Evolutionary conservation across 2,888 invertebrate genomes (phyloP), one percentile per base, ranked within the genome.

Genomic region (Hoplodrina blanda): DNA sequence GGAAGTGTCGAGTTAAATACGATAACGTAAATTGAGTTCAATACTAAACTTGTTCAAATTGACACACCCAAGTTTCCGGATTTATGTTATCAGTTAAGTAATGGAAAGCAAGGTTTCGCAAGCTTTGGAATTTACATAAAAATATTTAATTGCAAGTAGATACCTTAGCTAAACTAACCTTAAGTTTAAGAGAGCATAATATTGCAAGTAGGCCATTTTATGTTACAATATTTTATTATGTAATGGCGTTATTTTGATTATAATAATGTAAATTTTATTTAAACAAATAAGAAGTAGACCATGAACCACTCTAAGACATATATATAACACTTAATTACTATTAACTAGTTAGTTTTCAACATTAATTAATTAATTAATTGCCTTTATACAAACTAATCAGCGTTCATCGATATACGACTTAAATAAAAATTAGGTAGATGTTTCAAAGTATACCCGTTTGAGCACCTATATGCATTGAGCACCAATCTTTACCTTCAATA

Each of bases 1-100:
- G 78, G 78, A 77, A 68, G 50, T 69, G 0, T 55, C 49, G 25
- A 8, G 41, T 66, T 30, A 63, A 68, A 64, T 37, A 59, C 25
- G 63, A 74, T 81, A 71, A 33, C 60, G 66, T 71, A 78, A 82
- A 78, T 75, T 74, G 55, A 60, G 15, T 53, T 59, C 37, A 50
- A 68, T 61, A 63, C 54, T 55, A 55, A 71, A 65, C 68, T 75
- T 62, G 66, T 69, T 55, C 25, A 56, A 78, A 75, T 60, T 56
- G 75, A 59, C 75, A 80, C 82, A 44, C 71, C 71, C 64, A 78
- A 52, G 69, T 82, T 67, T 82, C 62, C 69, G 71, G 75, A 78
- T 78, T 69, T 55, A 72, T 69, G 54, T 75, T 67, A 80, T 75
- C 68, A 61, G 33, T 52, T 55, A 60, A 20, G 44, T 63, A 70